phyloP scores from a whole-genome alignment of 2,888 invertebrate genomes.

The Marronus borbonicus region DNA sequence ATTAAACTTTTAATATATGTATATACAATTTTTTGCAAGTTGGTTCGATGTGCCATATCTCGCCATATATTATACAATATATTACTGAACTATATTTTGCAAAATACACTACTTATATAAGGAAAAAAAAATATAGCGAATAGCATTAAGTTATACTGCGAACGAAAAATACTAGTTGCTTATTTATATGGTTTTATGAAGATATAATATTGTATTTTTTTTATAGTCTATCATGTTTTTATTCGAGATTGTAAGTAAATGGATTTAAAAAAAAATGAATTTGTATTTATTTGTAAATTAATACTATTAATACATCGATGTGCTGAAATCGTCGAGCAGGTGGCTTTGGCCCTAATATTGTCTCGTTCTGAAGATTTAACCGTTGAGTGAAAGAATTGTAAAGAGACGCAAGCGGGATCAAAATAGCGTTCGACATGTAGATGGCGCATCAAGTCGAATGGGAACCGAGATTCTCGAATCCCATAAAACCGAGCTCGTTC shows the following conservation, averaged over 20 bases:
- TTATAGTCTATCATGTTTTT: conserved; percentile 29
- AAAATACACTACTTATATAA: not conserved
- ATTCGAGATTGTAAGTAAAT: conserved; percentile 28
- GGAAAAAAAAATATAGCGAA: not conserved
- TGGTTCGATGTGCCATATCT: conserved; percentile 24
- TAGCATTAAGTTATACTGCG: not conserved
- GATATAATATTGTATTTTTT: conserved; percentile 26
- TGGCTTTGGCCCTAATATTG: too few species aligned
- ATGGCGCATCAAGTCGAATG: too few species aligned
- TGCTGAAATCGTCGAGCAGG: too few species aligned
- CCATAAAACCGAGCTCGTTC: too few species aligned
- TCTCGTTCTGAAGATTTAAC: too few species aligned
- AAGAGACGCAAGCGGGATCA: too few species aligned
- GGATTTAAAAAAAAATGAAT: conserved; percentile 1
- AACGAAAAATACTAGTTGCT: conserved; percentile 13
- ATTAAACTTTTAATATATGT: conserved; percentile 10
- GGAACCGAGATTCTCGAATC: too few species aligned
- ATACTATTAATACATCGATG: not conserved
- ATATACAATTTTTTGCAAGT: not conserved
- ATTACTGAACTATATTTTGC: conserved; percentile 1
- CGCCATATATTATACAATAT: not conserved
- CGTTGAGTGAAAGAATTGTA: too few species aligned
- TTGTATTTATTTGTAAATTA: conserved; percentile 28
- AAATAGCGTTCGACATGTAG: too few species aligned
- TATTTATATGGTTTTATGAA: conserved; percentile 35